Percentiles rank a stretch among this genome's conserved stretches.
phyloP scores from a whole-genome alignment of 2,888 invertebrate genomes.

The Scaptomyza cyrtandrae region DNA sequence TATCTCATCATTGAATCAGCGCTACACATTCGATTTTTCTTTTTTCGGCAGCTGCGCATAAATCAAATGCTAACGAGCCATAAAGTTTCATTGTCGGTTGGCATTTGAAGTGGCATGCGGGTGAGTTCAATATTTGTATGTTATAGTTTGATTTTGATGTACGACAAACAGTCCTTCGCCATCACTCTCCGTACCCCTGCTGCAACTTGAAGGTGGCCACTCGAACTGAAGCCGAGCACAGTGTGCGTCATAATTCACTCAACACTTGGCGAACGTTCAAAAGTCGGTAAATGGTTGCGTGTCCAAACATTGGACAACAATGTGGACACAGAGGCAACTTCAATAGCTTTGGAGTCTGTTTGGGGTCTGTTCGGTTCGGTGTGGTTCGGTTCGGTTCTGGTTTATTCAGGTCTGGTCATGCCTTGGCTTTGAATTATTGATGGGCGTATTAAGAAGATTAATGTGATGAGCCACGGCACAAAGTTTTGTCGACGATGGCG shows the following conservation, averaged over 20 bases:
- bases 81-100: conserved; percentile 75
- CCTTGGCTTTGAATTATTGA: conserved; percentile 78
- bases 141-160: conserved; percentile 75
- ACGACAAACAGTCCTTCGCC: conserved; percentile 65
- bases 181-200: neutral
- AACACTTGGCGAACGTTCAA: conserved; percentile 61
- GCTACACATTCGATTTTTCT: neutral
- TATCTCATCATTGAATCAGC: too few species aligned
- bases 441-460: conserved; percentile 79
- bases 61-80: conserved; percentile 75
- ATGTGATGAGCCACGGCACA: conserved; percentile 73
- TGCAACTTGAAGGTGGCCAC: conserved; percentile 58
- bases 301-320: conserved; percentile 38
- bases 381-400: conserved; percentile 43
- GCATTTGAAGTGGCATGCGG: conserved; percentile 47
- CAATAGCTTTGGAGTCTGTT: conserved; percentile 35
- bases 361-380: conserved; percentile 31
- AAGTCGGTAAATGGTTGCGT: conserved; percentile 60
- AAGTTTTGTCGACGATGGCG: conserved; percentile 68
- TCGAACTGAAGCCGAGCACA: conserved; percentile 48
- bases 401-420: conserved; percentile 64
- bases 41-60: conserved; percentile 54
- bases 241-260: conserved; percentile 75
- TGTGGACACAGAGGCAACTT: conserved; percentile 32
- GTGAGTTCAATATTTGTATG: conserved; percentile 69